These are phyloP conservation scores for Amphilophus citrinellus DNA, from an alignment of 2,113 vertebrate genomes.

Conservation along the genomic window DNA sequence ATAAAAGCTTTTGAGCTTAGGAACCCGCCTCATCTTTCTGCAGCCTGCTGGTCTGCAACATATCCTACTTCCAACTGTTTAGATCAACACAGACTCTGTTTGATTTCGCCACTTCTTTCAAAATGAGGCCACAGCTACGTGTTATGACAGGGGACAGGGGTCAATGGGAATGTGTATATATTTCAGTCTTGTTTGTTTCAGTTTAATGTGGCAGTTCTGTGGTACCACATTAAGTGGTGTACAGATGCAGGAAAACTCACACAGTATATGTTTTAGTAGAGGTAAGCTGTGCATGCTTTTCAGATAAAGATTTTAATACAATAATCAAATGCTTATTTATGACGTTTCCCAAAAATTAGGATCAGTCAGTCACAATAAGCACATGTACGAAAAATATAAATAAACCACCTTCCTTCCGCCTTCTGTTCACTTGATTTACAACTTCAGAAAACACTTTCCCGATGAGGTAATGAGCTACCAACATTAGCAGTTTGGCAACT, in stretches of 20 bases:
- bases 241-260: background rate
- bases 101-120: background rate
- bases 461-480: rapidly evolving
- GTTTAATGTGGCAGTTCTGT: background rate
- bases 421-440: background rate
- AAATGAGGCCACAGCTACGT: constrained; percentile 2
- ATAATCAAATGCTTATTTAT: background rate
- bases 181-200: background rate
- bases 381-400: background rate
- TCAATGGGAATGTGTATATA: background rate
- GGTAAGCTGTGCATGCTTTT: background rate
- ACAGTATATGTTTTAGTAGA: background rate
- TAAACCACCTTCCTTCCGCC: background rate
- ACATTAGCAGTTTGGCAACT: background rate
- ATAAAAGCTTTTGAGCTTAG: constrained; percentile 12
- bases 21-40: background rate
- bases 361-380: background rate
- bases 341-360: background rate
- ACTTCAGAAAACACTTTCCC: background rate
- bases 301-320: background rate
- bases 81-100: background rate
- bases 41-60: constrained; percentile 1
- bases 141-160: background rate
- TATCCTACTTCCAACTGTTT: background rate
- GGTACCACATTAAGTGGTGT: background rate